A percentile compares a stretch with the other conserved stretches of the same genome.
Conservation (phyloP, 1,140 invertebrate genomes). For the Lineus longissimus region DNA sequence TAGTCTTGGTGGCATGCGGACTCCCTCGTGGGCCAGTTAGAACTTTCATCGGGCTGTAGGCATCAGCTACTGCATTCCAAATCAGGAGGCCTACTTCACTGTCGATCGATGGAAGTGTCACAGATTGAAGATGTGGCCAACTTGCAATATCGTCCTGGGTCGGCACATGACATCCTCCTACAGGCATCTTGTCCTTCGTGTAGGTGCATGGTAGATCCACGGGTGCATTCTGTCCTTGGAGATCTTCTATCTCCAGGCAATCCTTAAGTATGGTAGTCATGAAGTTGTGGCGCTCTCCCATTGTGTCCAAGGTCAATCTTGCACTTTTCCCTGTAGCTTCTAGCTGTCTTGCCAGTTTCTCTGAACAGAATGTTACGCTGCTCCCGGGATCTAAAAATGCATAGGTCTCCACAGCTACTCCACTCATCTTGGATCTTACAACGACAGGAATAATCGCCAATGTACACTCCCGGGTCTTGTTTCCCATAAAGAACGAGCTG, state of each 20-base stretch:
- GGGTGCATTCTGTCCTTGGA: background rate
- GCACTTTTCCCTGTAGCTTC: background rate
- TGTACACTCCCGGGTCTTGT: background rate
- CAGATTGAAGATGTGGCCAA: background rate
- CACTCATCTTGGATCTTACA: background rate
- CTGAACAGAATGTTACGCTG: background rate
- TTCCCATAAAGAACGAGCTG: background rate
- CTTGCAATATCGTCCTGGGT: background rate
- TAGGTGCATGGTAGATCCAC: background rate
- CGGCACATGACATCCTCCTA: background rate
- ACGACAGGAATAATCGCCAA: background rate
- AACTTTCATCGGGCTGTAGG: background rate
- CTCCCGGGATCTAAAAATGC: background rate
- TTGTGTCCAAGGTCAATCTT: background rate
- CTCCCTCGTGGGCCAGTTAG: background rate
- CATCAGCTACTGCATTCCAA: background rate
- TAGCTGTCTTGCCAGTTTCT: background rate
- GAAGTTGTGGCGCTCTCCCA: background rate
- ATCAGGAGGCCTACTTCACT: background rate
- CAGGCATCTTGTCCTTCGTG: conserved; percentile 5
- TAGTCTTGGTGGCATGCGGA: background rate
- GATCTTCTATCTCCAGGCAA: background rate
- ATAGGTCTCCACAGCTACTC: background rate
- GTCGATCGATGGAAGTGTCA: background rate
- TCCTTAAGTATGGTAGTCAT: background rate